Conservation (phyloP, 2,888 invertebrate genomes). For the Tetragonisca angustula region DNA sequence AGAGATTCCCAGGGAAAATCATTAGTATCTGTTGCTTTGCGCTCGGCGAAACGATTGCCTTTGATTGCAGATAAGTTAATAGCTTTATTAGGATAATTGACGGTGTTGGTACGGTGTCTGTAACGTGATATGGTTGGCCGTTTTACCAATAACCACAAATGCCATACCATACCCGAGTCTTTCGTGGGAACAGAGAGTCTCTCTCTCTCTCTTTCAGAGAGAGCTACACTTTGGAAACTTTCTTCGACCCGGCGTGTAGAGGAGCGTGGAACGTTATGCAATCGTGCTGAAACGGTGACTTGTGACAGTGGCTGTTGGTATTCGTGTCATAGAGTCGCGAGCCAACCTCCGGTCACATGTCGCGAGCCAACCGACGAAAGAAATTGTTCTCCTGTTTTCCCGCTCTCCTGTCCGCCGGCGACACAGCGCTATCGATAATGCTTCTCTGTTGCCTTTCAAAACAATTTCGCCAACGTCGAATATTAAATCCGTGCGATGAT, state of each 20-base stretch:
- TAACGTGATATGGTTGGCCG: slow-evolving; percentile 12
- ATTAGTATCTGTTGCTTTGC: slow-evolving; percentile 3
- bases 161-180: not conserved
- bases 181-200: slow-evolving; percentile 44
- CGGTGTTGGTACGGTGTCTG: slow-evolving; percentile 4
- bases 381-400: slow-evolving; percentile 6
- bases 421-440: slow-evolving; percentile 12
- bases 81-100: slow-evolving; percentile 51
- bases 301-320: slow-evolving; percentile 46
- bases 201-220: too few species aligned
- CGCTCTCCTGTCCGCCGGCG: not conserved
- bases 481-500: not conserved
- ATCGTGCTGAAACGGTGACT: slow-evolving; percentile 54
- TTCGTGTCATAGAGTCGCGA: slow-evolving; percentile 67
- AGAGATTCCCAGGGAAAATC: slow-evolving; percentile 31
- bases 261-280: slow-evolving; percentile 54
- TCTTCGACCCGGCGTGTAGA: slow-evolving; percentile 28
- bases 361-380: slow-evolving; percentile 14
- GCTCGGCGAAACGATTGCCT: slow-evolving; percentile 10
- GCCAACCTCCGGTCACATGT: slow-evolving; percentile 50
- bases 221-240: slow-evolving; percentile 15
- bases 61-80: slow-evolving; percentile 35
- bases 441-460: not conserved
- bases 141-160: not conserved
- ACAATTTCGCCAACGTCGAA: slow-evolving; percentile 18